Evolutionary conservation across 1,140 invertebrate species (phyloP).

Genomic region (Conopomorpha cramerella): DNA sequence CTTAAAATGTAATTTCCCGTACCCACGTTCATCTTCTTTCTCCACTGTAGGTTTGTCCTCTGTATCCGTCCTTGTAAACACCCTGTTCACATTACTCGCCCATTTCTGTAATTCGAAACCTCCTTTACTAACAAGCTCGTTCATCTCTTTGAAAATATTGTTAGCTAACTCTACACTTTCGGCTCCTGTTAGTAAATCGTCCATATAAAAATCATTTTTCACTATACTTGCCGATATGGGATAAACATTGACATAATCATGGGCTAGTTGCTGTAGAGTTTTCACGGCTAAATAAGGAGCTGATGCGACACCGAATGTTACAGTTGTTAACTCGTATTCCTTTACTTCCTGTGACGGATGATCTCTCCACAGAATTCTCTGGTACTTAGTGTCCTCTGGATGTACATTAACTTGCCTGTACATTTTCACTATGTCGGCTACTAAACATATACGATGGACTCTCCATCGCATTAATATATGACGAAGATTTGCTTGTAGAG

Average conservation of each 20-base stretch:
- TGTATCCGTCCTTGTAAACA: slow-evolving; percentile 7
- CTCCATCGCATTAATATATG: slow-evolving; percentile 42
- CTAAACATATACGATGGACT: slow-evolving; percentile 24
- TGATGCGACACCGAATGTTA: slow-evolving; percentile 30
- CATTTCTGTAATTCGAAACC: slow-evolving; percentile 21
- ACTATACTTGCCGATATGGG: slow-evolving; percentile 14
- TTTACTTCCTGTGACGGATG: slow-evolving; percentile 4
- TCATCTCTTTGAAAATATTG: slow-evolving; percentile 11
- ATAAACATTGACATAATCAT: slow-evolving; percentile 16
- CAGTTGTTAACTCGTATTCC: slow-evolving; percentile 15
- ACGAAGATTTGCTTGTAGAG: slow-evolving; percentile 40
- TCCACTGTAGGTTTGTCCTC: slow-evolving; percentile 4
- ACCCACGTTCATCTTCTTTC: no score
- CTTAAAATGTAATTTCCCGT: slow-evolving; percentile 3
- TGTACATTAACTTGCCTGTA: slow-evolving; percentile 28
- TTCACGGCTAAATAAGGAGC: slow-evolving; percentile 32
- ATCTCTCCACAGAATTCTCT: slow-evolving; percentile 41
- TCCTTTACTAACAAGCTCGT: slow-evolving; percentile 11
- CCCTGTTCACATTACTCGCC: slow-evolving; percentile 9
- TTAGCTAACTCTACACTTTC: slow-evolving; percentile 14
- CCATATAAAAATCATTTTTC: slow-evolving; percentile 27
- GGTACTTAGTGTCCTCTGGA: slow-evolving; percentile 20
- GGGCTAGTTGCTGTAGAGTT: slow-evolving; percentile 17
- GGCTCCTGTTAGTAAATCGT: slow-evolving; percentile 28
- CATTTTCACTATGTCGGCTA: slow-evolving; percentile 44